Evolutionary conservation across 2,797 vertebrate genomes (phyloP), one percentile per base, ranked within the genome.

Genomic region (Poecilia picta): DNA sequence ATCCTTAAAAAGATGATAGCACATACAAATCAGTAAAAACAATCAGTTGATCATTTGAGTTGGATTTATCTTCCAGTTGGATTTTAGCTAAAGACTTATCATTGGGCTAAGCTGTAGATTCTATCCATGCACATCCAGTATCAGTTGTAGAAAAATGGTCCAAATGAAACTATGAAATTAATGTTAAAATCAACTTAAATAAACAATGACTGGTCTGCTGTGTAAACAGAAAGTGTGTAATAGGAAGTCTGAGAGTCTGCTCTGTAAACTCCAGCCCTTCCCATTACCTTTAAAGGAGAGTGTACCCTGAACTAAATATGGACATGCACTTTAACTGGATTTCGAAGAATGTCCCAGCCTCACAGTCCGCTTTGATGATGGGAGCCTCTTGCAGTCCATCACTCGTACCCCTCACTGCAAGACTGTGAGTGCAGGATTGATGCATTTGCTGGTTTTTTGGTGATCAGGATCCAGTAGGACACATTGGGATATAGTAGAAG

Each of bases 221-320:
- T 86, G 78, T 87, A 92, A 90, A 89, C 86, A 89, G 80, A 68
- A 75, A 87, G 73, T 83, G 85, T 94, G 88, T 84, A 90, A 90
- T 86, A 90, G 92, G 92, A 94, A 89, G 88, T 92, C 87, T 93
- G 80, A 88, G 82, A 78, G 77, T 89, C 87, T 85, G 80, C 89
- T 93, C 85, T 94, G 85, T 93, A 95, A 94, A 95, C 91, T 90
- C 87, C 85, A 91, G 92, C 94, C 95, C 94, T 94, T 95, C 97
- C 97, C 95, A 96, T 97, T 97, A 96, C 97, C 97, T 98, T 99
- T 97, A 99, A 99, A 99, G 98, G 98, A 97, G 96, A 94, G 96
- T 97, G 95, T 94, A 96, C 93, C 96, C 95, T 94, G 88, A 87
- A 96, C 98, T 99, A 99, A 98, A 99, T 99, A 98, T 99, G 98